Base-by-base conservation (phyloP, 2,797 vertebrate species). In the Bradypodion ventrale region DNA sequence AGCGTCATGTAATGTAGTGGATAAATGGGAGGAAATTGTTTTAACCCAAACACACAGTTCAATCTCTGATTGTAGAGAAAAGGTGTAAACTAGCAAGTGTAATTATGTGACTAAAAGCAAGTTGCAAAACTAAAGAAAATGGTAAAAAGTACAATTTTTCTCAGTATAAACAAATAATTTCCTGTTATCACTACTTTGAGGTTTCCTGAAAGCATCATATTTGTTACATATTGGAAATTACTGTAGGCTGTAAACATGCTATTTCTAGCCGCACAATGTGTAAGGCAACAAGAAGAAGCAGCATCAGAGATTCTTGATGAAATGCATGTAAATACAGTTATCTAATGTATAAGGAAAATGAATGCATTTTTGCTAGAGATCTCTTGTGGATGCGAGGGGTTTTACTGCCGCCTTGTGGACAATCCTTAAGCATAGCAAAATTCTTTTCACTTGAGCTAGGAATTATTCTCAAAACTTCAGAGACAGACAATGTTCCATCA, bases 341-440 rank as follows among this genome's bases (percentile, higher is more conserved):
- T 92, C 87, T 83, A 91, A 42, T 37, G 80, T 92, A 92, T 85
- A 92, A 89, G 85, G 85, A 62, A n/a, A 91, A 87, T 7, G 89
- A 93, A 85, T 65, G 72, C 7, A 76, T 83, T 66, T 3, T 49
- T 44, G 89, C 85, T 87, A 63, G 63, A 70, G 89, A 62, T 81
- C 85, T 32, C 75, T 76, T n/a, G 76, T 89, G 88, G 88, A 95
- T 95, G 94, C 37, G 84, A 97, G 95, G 96, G 93, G 95, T 94
- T 93, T 90, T 96, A 97, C 97, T 98, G 98, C 98, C 98, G 97
- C 97, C 98, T 98, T 97, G 98, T 99, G 98, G 98, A 92, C 77
- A 75, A 88, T 87, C 40, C 56, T 6, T 46, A 82, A 84, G 69
- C 85, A 46, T 16, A 62, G 84, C 83, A 0, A 75, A 52, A 56